phyloP scores from a whole-genome alignment of 1,140 invertebrate genomes.

The Megalonaias nervosa region DNA sequence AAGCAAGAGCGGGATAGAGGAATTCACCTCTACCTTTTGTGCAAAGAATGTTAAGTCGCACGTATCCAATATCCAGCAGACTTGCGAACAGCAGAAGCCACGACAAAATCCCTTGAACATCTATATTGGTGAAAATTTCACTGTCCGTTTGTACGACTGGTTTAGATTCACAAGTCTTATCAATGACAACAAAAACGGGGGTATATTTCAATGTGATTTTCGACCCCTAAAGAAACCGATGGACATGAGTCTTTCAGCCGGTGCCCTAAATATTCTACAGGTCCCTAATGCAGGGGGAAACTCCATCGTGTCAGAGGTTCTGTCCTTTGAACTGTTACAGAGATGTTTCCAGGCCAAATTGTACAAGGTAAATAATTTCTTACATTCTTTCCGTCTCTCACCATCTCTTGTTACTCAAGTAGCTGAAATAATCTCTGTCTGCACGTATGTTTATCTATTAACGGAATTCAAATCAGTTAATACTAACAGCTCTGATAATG shows the following conservation, averaged over 20 bases:
- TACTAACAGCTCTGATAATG: neutral
- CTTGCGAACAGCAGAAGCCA: no score
- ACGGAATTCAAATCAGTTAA: neutral
- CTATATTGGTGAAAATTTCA: conserved; percentile 59
- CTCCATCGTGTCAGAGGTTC: conserved; percentile 65
- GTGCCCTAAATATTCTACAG: conserved; percentile 44
- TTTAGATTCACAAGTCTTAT: conserved; percentile 47
- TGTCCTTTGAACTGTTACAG: conserved; percentile 67
- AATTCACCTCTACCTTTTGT: no score
- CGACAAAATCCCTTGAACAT: conserved; percentile 37
- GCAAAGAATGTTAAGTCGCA: no score
- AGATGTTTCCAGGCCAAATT: conserved; percentile 61
- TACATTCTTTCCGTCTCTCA: neutral
- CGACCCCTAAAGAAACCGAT: conserved; percentile 40
- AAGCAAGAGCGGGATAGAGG: no score
- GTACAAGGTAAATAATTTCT: conserved; percentile 51
- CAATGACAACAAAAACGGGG: conserved; percentile 39
- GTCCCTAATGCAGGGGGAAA: conserved; percentile 68
- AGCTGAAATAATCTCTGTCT: neutral
- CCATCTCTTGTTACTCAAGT: neutral
- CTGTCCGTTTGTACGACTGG: conserved; percentile 46
- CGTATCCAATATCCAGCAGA: no score
- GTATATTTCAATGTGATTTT: conserved; percentile 54
- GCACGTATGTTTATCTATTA: neutral
- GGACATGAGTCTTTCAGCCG: conserved; percentile 53